Evolutionary conservation across 2,888 invertebrate species (phyloP).

Genomic region (Pterostichus niger): DNA sequence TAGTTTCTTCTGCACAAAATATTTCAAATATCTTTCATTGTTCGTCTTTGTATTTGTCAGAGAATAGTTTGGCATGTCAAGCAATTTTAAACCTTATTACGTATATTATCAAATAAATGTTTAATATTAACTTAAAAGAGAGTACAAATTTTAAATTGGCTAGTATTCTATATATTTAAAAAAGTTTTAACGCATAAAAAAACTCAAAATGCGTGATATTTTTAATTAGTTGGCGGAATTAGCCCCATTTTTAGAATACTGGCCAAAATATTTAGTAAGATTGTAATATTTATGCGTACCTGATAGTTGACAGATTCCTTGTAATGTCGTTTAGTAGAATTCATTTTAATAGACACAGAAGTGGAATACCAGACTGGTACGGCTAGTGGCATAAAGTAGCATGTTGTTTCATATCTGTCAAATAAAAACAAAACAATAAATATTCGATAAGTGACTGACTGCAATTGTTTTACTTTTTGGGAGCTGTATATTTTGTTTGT

Average conservation of each 20-base stretch:
- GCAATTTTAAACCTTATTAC: no score
- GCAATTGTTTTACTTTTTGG: conserved; percentile 71
- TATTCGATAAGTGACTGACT: conserved; percentile 16
- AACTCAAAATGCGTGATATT: no score
- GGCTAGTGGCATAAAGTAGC: conserved; percentile 73
- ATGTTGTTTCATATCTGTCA: conserved; percentile 73
- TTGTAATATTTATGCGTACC: conserved; percentile 68
- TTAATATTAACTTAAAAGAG: no score
- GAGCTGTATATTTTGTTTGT: conserved; percentile 70
- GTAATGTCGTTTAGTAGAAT: conserved; percentile 71
- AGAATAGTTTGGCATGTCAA: no score
- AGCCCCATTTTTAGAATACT: no score
- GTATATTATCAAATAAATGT: no score
- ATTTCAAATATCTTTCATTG: conserved; percentile 13
- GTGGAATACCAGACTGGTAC: conserved; percentile 75
- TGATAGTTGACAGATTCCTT: conserved; percentile 71
- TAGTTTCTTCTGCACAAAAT: conserved; percentile 69
- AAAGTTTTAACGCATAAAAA: no score
- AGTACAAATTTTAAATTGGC: no score
- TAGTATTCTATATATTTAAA: no score
- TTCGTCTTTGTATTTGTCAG: no score
- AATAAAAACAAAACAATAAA: conserved; percentile 19
- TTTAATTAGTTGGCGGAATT: no score
- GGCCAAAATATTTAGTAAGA: not conserved
- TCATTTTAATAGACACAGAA: conserved; percentile 72